These are phyloP conservation scores for Vimba vimba DNA, from an alignment of 2,113 vertebrate genomes.

Conservation along the genomic window DNA sequence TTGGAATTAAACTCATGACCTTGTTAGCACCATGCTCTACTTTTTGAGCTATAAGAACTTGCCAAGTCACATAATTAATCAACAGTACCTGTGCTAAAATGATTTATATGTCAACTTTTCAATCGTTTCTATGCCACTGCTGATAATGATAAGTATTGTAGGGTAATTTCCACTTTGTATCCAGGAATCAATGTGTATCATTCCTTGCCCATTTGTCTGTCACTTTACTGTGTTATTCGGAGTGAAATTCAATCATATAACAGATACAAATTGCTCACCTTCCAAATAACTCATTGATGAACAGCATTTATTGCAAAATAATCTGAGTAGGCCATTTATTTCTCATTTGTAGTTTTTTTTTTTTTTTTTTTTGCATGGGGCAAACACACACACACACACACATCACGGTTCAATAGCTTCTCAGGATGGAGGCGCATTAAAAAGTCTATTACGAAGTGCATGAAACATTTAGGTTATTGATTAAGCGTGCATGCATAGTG, in stretches of 20 bases:
- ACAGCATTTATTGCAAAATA: conserved; percentile 24
- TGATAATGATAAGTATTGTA: not conserved
- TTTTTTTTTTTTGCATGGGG: conserved; percentile 14
- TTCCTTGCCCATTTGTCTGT: not conserved
- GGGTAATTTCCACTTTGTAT: not conserved
- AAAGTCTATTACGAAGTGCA: conserved; percentile 53
- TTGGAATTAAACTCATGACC: not conserved
- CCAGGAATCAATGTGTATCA: not conserved
- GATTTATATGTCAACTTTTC: not conserved
- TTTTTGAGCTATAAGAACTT: not conserved
- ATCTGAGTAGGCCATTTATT: conserved; percentile 25
- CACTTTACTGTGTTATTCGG: not conserved
- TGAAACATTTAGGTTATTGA: conserved; percentile 57
- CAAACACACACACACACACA: conserved; percentile 20
- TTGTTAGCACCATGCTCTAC: not conserved
- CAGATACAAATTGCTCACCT: conserved; percentile 9
- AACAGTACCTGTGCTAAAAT: not conserved
- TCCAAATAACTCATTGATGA: not conserved
- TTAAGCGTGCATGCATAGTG: conserved; percentile 48
- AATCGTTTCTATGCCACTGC: not conserved
- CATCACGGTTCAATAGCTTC: conserved; percentile 54
- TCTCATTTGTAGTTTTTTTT: conserved; percentile 34
- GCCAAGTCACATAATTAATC: not conserved
- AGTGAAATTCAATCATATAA: conserved; percentile 6
- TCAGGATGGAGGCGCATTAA: conserved; percentile 58